phyloP scores from a whole-genome alignment of 2,113 vertebrate genomes.

The Nannobrachium achirus region DNA sequence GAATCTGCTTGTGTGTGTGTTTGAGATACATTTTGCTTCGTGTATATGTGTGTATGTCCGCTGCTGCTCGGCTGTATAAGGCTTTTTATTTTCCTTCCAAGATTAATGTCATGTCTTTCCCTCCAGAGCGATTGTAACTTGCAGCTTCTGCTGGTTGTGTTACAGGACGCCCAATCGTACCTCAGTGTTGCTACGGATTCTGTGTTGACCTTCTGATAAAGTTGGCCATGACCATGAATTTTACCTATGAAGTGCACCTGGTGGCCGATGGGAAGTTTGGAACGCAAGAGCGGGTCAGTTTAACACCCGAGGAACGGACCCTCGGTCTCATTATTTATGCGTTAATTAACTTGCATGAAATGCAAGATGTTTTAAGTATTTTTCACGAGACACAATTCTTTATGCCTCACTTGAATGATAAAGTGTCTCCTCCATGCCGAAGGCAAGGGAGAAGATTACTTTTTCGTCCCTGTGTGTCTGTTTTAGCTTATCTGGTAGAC shows the following conservation, averaged over 20 bases:
- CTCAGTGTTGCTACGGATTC: slow-evolving; percentile 96
- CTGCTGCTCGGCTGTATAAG: slow-evolving; percentile 23
- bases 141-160: slow-evolving; percentile 52
- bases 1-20: background rate
- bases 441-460: too few relatives aligned
- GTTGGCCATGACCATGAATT: slow-evolving; percentile 95
- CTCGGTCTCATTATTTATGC: background rate
- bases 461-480: too few relatives aligned
- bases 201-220: slow-evolving; percentile 97
- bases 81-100: background rate
- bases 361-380: background rate
- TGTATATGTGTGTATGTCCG: slow-evolving; percentile 45
- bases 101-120: background rate
- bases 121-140: slow-evolving; percentile 44
- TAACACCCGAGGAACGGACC: background rate
- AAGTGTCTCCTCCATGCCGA: background rate
- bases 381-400: background rate
- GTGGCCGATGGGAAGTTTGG: slow-evolving; percentile 99
- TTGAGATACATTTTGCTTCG: background rate
- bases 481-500: too few relatives aligned
- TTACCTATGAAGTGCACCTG: slow-evolving; percentile 97
- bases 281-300: slow-evolving; percentile 94
- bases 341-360: background rate
- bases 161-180: slow-evolving; percentile 91
- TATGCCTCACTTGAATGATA: background rate